A percentile compares a stretch with the other conserved stretches of the same genome.
phyloP scores from a whole-genome alignment of 2,797 vertebrate genomes.

The Poliocrania exsul region DNA sequence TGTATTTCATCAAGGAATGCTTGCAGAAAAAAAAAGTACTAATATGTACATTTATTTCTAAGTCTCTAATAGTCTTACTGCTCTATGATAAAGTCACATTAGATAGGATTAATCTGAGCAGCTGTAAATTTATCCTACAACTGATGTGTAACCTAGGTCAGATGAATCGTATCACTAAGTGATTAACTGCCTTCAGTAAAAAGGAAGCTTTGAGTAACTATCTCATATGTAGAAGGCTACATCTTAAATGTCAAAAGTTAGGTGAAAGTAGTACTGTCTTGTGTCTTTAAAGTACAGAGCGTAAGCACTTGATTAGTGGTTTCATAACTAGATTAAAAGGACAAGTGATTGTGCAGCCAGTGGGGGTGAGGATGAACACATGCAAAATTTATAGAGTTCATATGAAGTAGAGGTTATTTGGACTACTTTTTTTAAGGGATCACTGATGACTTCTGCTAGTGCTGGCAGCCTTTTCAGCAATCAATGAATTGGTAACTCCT shows the following conservation, averaged over 20 bases:
- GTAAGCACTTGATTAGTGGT: neutral
- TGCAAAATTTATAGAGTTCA: neutral
- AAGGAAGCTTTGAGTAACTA: conserved; percentile 28
- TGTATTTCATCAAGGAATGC: neutral
- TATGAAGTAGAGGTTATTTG: neutral
- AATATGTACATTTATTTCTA: conserved; percentile 43
- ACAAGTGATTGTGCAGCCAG: neutral
- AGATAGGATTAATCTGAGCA: conserved; percentile 26
- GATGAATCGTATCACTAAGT: conserved; percentile 13
- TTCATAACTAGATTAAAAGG: neutral
- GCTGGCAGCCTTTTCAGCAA: neutral
- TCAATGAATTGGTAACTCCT: neutral
- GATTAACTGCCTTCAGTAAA: neutral
- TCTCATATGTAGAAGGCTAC: neutral
- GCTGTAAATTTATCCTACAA: neutral
- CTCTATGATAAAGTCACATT: conserved; percentile 25
- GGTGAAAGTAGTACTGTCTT: neutral
- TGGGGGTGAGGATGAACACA: neutral
- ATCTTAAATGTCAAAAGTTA: neutral
- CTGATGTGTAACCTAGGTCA: conserved; percentile 18
- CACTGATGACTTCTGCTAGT: neutral
- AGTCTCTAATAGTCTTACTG: conserved; percentile 20
- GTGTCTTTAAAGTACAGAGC: neutral
- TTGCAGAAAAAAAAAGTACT: neutral
- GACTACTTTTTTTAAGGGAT: neutral